These are phyloP conservation scores for Cepaea nemoralis DNA, from an alignment of 1,140 invertebrate genomes.

Conservation along the genomic window DNA sequence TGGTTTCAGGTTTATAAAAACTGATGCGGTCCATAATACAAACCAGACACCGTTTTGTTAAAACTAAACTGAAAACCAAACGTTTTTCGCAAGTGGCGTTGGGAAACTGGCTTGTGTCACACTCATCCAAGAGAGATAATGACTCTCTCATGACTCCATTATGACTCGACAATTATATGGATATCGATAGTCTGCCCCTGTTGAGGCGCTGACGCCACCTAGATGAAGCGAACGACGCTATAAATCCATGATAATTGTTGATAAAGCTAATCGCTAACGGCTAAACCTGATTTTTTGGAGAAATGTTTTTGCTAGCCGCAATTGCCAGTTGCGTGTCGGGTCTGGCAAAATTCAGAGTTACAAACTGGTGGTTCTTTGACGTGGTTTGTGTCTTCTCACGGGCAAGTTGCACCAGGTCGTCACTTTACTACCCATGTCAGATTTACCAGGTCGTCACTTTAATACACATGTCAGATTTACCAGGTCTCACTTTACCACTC, in stretches of 20 bases:
- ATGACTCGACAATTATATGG: conserved; percentile 28
- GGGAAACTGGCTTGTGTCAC: conserved; percentile 9
- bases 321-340: background rate
- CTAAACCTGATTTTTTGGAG: background rate
- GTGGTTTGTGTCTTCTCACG: no score
- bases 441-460: no score
- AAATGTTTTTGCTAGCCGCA: background rate
- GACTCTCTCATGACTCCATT: background rate
- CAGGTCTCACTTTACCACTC: no score
- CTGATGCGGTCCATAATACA: background rate
- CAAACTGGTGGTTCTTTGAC: no score
- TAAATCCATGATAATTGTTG: conserved; percentile 35
- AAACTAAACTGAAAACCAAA: background rate
- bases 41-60: background rate
- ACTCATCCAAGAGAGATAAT: background rate
- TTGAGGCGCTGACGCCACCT: background rate
- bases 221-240: background rate
- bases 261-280: background rate
- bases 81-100: background rate
- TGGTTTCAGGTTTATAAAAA: background rate
- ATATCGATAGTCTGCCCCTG: conserved; percentile 24
- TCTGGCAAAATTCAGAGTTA: no score
- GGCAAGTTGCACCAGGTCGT: no score
- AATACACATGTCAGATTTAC: no score
- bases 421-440: no score